Evolutionary conservation across 2,113 vertebrate species (phyloP).

Genomic region (Chiloscyllium plagiosum): DNA sequence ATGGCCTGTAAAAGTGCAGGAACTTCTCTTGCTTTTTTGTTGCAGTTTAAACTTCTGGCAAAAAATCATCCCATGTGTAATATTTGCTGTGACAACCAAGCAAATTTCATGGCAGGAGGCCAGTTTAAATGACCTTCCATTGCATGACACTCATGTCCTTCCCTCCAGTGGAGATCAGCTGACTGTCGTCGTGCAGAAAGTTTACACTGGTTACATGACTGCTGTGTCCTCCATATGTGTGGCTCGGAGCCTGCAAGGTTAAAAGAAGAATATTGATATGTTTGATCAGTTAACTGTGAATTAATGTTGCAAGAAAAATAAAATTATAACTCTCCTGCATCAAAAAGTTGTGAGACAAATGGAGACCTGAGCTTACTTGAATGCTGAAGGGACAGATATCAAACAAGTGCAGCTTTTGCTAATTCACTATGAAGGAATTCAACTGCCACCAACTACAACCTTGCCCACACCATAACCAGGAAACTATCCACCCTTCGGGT

Average conservation of each 20-base stretch:
- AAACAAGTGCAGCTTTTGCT: background rate
- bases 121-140: conserved; percentile 79
- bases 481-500: background rate
- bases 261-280: background rate
- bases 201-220: conserved; percentile 95
- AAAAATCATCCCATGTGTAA: background rate
- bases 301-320: background rate
- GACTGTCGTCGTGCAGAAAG: conserved; percentile 85
- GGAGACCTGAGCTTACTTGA: background rate
- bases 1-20: conserved; percentile 31
- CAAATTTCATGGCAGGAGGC: conserved; percentile 41
- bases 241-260: conserved; percentile 76
- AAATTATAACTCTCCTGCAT: background rate
- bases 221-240: conserved; percentile 84
- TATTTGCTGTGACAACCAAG: conserved; percentile 51
- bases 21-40: conserved; percentile 25
- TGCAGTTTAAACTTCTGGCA: conserved; percentile 36
- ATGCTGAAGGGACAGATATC: background rate
- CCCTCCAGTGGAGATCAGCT: conserved; percentile 90
- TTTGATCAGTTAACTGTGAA: background rate
- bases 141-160: conserved; percentile 98
- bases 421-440: background rate
- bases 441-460: background rate
- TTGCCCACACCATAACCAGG: background rate
- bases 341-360: background rate